Percentiles rank a stretch among this genome's conserved stretches.
phyloP scores from a whole-genome alignment of 2,113 vertebrate genomes.

The Triplophysa siluroides region DNA sequence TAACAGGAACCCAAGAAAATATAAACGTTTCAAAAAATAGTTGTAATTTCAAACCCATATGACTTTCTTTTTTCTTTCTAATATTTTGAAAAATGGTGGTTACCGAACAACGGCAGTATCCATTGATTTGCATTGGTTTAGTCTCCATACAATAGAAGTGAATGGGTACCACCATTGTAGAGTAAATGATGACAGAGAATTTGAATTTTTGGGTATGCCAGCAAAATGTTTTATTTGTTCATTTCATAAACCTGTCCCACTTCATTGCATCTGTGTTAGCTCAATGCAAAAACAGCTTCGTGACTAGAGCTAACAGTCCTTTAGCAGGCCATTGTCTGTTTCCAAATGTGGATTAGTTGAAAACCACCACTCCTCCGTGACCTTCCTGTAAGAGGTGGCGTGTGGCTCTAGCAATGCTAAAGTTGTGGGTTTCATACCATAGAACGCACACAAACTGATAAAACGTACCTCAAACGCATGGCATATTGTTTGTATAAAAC shows the following conservation, averaged over 20 bases:
- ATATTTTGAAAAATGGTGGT: too few relatives aligned
- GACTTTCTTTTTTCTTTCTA: too few relatives aligned
- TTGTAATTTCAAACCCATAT: too few relatives aligned
- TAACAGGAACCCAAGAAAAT: conserved; percentile 19
- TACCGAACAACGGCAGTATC: too few relatives aligned
- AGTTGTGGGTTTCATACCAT: too few relatives aligned
- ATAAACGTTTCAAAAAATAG: background rate
- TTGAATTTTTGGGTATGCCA: background rate
- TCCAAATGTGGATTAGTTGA: conserved; percentile 34
- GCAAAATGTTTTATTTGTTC: conserved; percentile 37
- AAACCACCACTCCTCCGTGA: conserved; percentile 22
- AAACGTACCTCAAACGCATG: too few relatives aligned
- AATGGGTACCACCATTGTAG: too few relatives aligned
- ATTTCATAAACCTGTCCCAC: conserved; percentile 39
- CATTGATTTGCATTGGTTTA: too few relatives aligned
- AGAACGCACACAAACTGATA: too few relatives aligned
- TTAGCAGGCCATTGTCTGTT: conserved; percentile 9
- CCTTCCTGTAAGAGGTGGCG: background rate
- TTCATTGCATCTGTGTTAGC: conserved; percentile 33
- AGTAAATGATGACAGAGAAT: too few relatives aligned
- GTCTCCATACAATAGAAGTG: too few relatives aligned
- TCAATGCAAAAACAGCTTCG: conserved; percentile 19
- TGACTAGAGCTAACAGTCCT: conserved; percentile 24
- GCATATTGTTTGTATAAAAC: background rate
- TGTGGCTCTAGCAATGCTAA: too few relatives aligned